Conservation (phyloP, 2,797 vertebrate genomes). For the Okamejei kenojei region DNA sequence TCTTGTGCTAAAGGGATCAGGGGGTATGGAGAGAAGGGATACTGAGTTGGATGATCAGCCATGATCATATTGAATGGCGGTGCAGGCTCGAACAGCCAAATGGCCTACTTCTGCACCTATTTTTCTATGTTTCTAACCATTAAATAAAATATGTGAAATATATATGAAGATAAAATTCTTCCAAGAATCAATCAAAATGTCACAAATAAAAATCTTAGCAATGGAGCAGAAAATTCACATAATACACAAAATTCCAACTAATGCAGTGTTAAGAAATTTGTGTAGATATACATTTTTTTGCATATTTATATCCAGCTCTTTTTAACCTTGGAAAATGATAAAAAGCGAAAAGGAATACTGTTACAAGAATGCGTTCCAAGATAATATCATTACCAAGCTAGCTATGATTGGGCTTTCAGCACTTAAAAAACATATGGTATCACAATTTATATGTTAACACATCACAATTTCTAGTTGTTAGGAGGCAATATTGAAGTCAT, state of each 20-base stretch:
- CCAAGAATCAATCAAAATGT: neutral
- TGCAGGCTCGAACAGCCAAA: too few species aligned
- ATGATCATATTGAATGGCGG: too few species aligned
- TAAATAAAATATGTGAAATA: neutral
- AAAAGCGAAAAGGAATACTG: neutral
- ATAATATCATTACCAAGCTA: neutral
- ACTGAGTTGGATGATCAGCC: too few species aligned
- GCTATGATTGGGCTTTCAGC: neutral
- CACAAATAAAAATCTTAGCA: neutral
- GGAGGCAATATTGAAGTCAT: too few species aligned
- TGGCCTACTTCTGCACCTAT: too few species aligned
- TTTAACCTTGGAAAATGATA: neutral
- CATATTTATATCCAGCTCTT: neutral
- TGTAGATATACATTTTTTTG: neutral
- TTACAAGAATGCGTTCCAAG: neutral
- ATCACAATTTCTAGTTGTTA: too few species aligned
- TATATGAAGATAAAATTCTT: neutral
- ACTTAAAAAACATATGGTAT: too few species aligned
- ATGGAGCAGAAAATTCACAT: neutral
- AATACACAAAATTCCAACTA: neutral
- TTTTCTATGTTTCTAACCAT: too few species aligned
- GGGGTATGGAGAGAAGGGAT: too few species aligned
- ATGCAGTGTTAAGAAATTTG: neutral
- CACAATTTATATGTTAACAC: too few species aligned
- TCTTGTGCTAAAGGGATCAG: too few species aligned